Evolutionary conservation across 1,140 invertebrate species (phyloP).

Genomic region (Drosophila navojoa): DNA sequence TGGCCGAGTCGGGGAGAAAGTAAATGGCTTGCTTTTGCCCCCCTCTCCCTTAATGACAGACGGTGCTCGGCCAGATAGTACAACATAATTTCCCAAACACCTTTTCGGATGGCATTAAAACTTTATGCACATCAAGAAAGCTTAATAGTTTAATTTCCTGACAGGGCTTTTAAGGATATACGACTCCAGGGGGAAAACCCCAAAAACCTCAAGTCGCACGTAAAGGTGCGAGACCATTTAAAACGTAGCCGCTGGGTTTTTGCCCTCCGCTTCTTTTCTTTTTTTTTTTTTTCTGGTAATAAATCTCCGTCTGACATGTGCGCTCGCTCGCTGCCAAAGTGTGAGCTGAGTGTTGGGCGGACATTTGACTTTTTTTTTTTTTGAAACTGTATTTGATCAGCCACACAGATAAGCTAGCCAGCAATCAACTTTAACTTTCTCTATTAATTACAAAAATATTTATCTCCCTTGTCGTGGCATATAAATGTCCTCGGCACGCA

Average conservation of each 20-base stretch:
- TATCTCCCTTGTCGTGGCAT: no score
- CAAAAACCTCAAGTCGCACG: slow-evolving; percentile 36
- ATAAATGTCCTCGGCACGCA: slow-evolving; percentile 17
- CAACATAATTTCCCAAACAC: slow-evolving; percentile 53
- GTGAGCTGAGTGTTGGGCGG: slow-evolving; percentile 3
- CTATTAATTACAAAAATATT: no score
- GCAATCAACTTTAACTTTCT: background rate
- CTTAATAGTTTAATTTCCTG: slow-evolving; percentile 77
- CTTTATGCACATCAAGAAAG: slow-evolving; percentile 56
- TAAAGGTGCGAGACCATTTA: slow-evolving; percentile 59
- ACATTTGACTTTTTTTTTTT: slow-evolving; percentile 14
- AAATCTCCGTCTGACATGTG: slow-evolving; percentile 62
- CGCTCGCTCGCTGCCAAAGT: slow-evolving; percentile 27
- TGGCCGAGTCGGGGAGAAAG: background rate
- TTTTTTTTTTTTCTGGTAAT: slow-evolving; percentile 42
- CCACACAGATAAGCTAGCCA: no score
- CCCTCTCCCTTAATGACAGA: slow-evolving; percentile 54
- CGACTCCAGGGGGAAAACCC: slow-evolving; percentile 11
- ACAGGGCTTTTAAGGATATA: slow-evolving; percentile 17
- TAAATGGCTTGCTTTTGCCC: slow-evolving; percentile 45
- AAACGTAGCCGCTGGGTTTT: slow-evolving; percentile 54
- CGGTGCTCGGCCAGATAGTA: slow-evolving; percentile 10
- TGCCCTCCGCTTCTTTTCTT: slow-evolving; percentile 10
- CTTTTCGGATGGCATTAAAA: slow-evolving; percentile 75
- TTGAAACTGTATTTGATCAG: slow-evolving; percentile 5